phyloP scores from a whole-genome alignment of 2,888 invertebrate species.

The Tillus elongatus region DNA sequence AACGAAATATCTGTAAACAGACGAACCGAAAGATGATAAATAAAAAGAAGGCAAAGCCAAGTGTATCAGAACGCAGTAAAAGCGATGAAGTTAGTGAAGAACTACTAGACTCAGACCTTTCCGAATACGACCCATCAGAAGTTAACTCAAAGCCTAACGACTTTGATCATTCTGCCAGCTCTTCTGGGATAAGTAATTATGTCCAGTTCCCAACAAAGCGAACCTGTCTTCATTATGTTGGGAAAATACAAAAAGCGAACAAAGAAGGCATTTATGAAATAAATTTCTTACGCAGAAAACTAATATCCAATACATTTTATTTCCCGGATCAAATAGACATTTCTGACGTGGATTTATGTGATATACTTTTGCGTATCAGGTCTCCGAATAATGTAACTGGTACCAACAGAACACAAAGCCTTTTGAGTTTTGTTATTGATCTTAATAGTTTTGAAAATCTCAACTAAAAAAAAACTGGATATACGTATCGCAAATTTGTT shows the following conservation, averaged over 20 bases:
- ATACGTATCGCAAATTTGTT: too few species aligned
- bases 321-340: too few species aligned
- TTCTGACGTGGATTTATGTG: too few species aligned
- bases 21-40: background rate
- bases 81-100: conserved; percentile 3
- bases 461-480: too few species aligned
- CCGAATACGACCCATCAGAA: conserved; percentile 4
- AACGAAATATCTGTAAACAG: background rate
- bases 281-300: conserved; percentile 1
- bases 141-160: background rate
- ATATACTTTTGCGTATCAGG: too few species aligned
- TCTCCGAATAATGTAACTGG: too few species aligned
- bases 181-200: background rate
- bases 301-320: background rate
- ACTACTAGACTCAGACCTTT: conserved; percentile 1
- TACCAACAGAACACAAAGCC: too few species aligned
- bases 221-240: conserved; percentile 1
- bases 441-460: background rate
- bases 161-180: background rate
- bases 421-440: background rate
- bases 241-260: background rate
- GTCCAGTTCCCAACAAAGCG: conserved; percentile 1
- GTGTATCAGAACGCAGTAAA: background rate
- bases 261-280: background rate
- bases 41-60: background rate